Percentiles rank a stretch among this genome's conserved stretches.
Evolutionary conservation across 2,888 invertebrate species (phyloP).

Genomic region (Dorcus hopei): DNA sequence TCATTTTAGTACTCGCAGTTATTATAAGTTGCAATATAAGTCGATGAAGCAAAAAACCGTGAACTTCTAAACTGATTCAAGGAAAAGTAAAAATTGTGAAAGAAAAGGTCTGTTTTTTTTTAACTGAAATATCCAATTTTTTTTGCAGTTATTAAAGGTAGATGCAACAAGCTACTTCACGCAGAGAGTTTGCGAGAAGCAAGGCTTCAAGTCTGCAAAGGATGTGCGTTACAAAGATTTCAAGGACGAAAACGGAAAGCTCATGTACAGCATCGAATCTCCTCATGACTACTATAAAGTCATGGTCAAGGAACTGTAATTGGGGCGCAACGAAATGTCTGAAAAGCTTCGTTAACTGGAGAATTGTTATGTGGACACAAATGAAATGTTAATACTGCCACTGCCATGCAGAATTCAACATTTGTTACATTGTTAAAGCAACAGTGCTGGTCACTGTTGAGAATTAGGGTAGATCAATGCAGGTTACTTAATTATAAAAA

Average conservation of each 20-base stretch:
- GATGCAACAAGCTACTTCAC: conserved; percentile 80
- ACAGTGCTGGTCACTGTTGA: not conserved
- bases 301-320: conserved; percentile 31
- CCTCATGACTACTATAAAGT: conserved; percentile 64
- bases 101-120: no score
- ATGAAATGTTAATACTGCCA: conserved; percentile 48
- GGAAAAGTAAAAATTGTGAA: no score
- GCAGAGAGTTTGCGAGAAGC: conserved; percentile 68
- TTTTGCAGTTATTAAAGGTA: conserved; percentile 69
- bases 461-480: not conserved
- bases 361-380: not conserved
- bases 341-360: not conserved
- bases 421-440: conserved; percentile 25
- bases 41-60: no score
- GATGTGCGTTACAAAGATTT: conserved; percentile 71
- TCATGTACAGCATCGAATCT: conserved; percentile 58
- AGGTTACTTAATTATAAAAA: no score
- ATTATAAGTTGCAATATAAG: no score
- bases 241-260: conserved; percentile 58
- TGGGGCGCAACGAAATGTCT: conserved; percentile 8
- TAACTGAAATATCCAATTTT: conserved; percentile 8
- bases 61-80: no score
- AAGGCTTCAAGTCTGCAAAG: conserved; percentile 63
- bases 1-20: no score
- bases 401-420: conserved; percentile 51